Evolutionary conservation across 2,888 invertebrate species (phyloP).

Genomic region (Acleris holmiana): DNA sequence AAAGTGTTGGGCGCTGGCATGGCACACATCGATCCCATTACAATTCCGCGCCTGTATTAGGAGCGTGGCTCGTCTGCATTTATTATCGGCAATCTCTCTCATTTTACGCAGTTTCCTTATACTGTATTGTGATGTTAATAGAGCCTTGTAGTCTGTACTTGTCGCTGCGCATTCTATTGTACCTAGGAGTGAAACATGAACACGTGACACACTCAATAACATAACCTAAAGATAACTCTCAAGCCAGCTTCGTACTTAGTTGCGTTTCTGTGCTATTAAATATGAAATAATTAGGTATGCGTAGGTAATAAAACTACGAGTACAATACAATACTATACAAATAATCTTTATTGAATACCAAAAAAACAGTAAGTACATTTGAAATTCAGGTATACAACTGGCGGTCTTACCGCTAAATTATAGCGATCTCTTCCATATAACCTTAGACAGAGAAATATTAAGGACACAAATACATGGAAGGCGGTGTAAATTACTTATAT

Average conservation of each 20-base stretch:
- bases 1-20: too few species aligned
- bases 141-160: slow-evolving; percentile 41
- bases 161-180: slow-evolving; percentile 54
- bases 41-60: neutral
- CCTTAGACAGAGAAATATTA: too few species aligned
- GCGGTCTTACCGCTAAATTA: too few species aligned
- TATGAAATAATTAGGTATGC: too few species aligned
- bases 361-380: too few species aligned
- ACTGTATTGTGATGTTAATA: slow-evolving; percentile 69
- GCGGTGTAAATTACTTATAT: too few species aligned
- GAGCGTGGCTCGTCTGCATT: slow-evolving; percentile 18
- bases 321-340: too few species aligned
- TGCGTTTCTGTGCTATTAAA: neutral
- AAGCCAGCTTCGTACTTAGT: neutral
- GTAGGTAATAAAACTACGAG: too few species aligned
- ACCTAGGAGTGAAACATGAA: slow-evolving; percentile 38
- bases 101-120: slow-evolving; percentile 49
- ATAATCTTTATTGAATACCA: too few species aligned
- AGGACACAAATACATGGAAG: too few species aligned
- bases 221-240: neutral
- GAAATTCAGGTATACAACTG: too few species aligned
- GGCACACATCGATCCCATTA: neutral
- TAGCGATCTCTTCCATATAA: too few species aligned
- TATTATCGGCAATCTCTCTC: slow-evolving; percentile 41
- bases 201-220: slow-evolving; percentile 34